Evolutionary conservation across 2,797 vertebrate genomes (phyloP).

Genomic region (Avahi laniger): DNA sequence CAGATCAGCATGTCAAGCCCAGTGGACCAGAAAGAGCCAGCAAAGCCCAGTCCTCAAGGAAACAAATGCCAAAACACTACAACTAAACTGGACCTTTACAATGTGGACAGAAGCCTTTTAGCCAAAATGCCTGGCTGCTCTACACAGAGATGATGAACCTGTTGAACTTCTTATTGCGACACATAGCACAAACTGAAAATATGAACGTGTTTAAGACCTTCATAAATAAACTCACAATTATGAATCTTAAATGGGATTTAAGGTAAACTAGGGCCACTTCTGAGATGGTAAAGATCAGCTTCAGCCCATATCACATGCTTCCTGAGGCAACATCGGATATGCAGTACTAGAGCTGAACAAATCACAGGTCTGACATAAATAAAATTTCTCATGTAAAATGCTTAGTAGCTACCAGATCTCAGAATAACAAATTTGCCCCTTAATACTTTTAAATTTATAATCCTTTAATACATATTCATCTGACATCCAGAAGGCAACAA

Average conservation of each 20-base stretch:
- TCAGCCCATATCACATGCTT: background rate
- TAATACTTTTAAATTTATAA: background rate
- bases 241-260: background rate
- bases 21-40: background rate
- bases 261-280: background rate
- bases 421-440: background rate
- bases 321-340: background rate
- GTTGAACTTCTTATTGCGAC: background rate
- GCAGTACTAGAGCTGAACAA: background rate
- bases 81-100: background rate
- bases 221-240: background rate
- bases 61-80: background rate
- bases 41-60: background rate
- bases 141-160: background rate
- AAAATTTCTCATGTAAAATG: background rate
- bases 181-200: background rate
- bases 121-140: background rate
- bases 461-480: background rate
- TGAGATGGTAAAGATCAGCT: background rate
- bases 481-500: constrained; percentile 22
- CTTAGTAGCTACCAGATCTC: background rate
- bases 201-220: background rate
- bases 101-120: background rate
- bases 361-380: background rate
- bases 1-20: background rate